Evolutionary conservation across 2,888 invertebrate genomes (phyloP).

Genomic region (Meiosimyza decipiens): DNA sequence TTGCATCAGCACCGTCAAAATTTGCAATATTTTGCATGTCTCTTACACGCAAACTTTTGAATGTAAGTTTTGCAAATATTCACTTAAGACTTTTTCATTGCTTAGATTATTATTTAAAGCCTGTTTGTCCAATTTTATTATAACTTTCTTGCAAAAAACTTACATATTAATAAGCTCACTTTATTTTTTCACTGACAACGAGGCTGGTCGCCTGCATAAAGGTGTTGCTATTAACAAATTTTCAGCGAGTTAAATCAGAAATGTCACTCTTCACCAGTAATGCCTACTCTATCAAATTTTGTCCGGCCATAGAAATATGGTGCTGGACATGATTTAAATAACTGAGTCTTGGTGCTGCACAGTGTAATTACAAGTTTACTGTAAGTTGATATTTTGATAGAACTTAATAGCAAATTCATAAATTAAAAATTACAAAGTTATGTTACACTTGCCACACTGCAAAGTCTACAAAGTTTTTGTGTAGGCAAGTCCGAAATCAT

Average conservation of each 20-base stretch:
- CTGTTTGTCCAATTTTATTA: neutral
- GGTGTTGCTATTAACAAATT: constrained; percentile 40
- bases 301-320: neutral
- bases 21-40: constrained; percentile 32
- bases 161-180: constrained; percentile 54
- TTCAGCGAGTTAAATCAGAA: neutral
- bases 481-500: no score
- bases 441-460: no score
- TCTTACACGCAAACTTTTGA: neutral
- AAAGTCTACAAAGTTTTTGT: no score
- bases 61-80: neutral
- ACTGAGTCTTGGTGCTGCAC: no score
- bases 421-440: no score
- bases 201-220: constrained; percentile 39
- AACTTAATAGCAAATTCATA: no score
- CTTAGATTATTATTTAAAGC: neutral
- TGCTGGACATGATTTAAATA: no score
- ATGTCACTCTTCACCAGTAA: neutral
- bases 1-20: constrained; percentile 35
- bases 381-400: no score
- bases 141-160: constrained; percentile 46
- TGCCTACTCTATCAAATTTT: neutral
- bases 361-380: no score
- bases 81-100: neutral
- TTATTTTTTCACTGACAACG: constrained; percentile 44